Percentiles rank a stretch among this genome's conserved stretches.
Evolutionary conservation across 2,113 vertebrate species (phyloP).

Genomic region (Menura novaehollandiae): DNA sequence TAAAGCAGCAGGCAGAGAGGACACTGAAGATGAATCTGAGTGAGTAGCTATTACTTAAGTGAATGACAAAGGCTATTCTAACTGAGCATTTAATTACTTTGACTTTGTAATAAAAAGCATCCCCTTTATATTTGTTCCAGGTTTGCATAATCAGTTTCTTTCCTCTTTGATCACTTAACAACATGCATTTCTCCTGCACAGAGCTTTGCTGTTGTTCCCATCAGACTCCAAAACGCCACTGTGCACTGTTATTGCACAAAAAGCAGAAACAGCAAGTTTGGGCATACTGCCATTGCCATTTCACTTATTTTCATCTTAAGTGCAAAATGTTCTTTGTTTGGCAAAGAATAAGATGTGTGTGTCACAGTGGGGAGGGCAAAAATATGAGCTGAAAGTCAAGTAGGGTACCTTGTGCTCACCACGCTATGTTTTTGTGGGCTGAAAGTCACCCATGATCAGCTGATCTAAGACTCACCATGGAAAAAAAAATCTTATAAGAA

Average conservation of each 20-base stretch:
- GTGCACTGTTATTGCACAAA: conserved; percentile 5
- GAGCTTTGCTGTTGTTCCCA: conserved; percentile 1
- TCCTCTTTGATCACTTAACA: conserved; percentile 19
- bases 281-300: conserved; percentile 27
- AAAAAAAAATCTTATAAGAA: background rate
- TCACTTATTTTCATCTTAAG: conserved; percentile 49
- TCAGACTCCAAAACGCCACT: conserved; percentile 5
- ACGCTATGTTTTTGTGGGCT: conserved; percentile 4
- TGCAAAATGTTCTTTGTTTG: conserved; percentile 25
- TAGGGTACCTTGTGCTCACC: background rate
- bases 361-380: conserved; percentile 18
- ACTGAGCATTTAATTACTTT: conserved; percentile 20
- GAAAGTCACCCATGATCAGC: background rate
- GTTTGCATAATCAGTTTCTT: conserved; percentile 12
- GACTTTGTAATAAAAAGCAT: background rate
- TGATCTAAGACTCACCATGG: background rate
- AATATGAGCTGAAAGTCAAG: conserved; percentile 36
- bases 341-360: conserved; percentile 13
- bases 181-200: background rate
- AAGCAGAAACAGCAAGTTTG: conserved; percentile 35
- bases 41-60: background rate
- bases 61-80: conserved; percentile 14
- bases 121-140: conserved; percentile 29
- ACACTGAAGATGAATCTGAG: background rate
- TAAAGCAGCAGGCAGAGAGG: background rate